Evolutionary conservation across 2,888 invertebrate species (phyloP).

Genomic region (Lagria hirta): DNA sequence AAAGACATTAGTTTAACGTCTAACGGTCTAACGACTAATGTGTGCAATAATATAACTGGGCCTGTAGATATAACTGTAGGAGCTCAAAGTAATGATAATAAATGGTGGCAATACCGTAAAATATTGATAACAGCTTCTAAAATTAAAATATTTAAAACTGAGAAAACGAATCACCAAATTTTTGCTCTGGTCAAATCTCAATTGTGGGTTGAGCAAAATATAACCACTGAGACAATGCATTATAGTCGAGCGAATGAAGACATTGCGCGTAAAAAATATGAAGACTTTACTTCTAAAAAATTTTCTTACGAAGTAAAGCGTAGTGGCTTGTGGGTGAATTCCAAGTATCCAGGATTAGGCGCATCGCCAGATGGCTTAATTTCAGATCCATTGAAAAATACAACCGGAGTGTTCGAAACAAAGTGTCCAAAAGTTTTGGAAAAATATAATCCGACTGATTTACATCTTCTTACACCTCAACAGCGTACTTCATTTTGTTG

Average conservation of each 20-base stretch:
- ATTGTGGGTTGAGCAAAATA: constrained; percentile 17
- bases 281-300: constrained; percentile 27
- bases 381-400: too few species aligned
- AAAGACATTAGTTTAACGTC: constrained; percentile 21
- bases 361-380: too few species aligned
- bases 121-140: constrained; percentile 30
- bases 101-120: constrained; percentile 28
- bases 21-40: constrained; percentile 20
- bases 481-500: too few species aligned
- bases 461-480: constrained; percentile 1
- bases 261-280: constrained; percentile 10
- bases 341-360: too few species aligned
- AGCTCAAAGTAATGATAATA: constrained; percentile 12
- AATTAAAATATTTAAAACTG: constrained; percentile 20
- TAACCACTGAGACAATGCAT: constrained; percentile 13
- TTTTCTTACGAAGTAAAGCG: too few species aligned
- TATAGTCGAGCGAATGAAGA: constrained; percentile 28
- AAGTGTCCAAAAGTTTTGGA: too few species aligned
- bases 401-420: too few species aligned
- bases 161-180: constrained; percentile 26
- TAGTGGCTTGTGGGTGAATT: too few species aligned
- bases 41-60: constrained; percentile 20
- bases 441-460: constrained; percentile 26
- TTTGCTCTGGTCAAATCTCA: constrained; percentile 22
- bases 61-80: constrained; percentile 22